A percentile compares a stretch with the other conserved stretches of the same genome.
Conservation (phyloP, 2,797 vertebrate genomes). For the Ptychadena robeensis region DNA sequence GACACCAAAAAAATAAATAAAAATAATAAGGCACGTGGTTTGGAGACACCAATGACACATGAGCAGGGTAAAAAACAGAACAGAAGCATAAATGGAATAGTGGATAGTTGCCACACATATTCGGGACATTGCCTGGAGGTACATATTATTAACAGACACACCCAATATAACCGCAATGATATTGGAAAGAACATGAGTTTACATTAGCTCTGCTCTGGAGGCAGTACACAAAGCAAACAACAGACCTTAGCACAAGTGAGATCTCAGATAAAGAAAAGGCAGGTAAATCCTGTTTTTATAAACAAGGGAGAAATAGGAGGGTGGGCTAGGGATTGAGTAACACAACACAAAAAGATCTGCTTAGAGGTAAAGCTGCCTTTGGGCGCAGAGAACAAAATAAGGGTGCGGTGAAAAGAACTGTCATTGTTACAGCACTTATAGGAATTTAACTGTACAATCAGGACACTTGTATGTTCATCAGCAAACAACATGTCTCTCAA, state of each 20-base stretch:
- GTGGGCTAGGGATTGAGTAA: neutral
- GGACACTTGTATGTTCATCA: neutral
- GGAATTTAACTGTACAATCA: neutral
- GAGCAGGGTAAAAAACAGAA: too few relatives aligned
- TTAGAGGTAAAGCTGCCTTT: neutral
- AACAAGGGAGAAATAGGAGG: neutral
- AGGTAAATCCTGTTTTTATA: constrained; percentile 23
- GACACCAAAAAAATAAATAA: neutral
- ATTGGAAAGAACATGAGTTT: neutral
- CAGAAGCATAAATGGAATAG: neutral
- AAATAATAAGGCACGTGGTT: neutral
- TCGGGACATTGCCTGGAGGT: too few relatives aligned
- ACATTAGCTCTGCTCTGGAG: neutral
- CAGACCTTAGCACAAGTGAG: neutral
- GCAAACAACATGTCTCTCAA: neutral
- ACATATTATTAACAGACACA: neutral
- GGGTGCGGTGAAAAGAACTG: neutral
- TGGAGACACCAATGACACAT: neutral
- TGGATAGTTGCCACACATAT: neutral
- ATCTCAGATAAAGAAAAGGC: neutral
- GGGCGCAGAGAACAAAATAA: constrained; percentile 9
- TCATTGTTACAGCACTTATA: neutral
- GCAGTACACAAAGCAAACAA: neutral
- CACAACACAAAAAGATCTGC: neutral
- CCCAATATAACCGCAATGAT: neutral